These are phyloP conservation scores for Thalpophila matura DNA, from an alignment of 2,888 invertebrate genomes.

Conservation along the genomic window DNA sequence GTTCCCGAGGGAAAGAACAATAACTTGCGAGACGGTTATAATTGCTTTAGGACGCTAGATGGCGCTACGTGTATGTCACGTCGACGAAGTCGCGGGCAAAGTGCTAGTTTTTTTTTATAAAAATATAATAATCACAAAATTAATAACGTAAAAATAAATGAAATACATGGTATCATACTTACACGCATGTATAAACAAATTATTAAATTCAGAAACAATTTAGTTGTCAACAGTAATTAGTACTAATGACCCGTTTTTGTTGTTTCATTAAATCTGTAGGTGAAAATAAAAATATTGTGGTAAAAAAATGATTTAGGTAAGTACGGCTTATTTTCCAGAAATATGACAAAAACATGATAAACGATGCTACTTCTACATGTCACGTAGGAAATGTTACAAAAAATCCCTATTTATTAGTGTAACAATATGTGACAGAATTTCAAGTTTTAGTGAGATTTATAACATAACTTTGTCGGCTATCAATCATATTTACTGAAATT, in stretches of 20 bases:
- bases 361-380: conserved; percentile 27
- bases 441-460: background rate
- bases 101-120: too few species aligned
- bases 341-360: conserved; percentile 22
- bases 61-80: too few species aligned
- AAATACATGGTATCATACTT: too few species aligned
- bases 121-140: too few species aligned
- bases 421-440: conserved; percentile 6
- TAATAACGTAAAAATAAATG: too few species aligned
- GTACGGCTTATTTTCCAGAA: conserved; percentile 18
- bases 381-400: conserved; percentile 7
- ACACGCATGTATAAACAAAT: too few species aligned
- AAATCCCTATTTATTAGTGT: conserved; percentile 3
- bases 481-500: background rate
- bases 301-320: conserved; percentile 30
- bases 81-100: too few species aligned
- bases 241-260: background rate
- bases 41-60: too few species aligned
- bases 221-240: too few species aligned
- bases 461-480: background rate
- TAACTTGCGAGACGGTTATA: too few species aligned
- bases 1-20: too few species aligned
- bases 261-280: conserved; percentile 24
- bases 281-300: conserved; percentile 33
- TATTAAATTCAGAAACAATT: too few species aligned